Conservation (phyloP, 2,888 invertebrate genomes). For the Andrena minutula region DNA sequence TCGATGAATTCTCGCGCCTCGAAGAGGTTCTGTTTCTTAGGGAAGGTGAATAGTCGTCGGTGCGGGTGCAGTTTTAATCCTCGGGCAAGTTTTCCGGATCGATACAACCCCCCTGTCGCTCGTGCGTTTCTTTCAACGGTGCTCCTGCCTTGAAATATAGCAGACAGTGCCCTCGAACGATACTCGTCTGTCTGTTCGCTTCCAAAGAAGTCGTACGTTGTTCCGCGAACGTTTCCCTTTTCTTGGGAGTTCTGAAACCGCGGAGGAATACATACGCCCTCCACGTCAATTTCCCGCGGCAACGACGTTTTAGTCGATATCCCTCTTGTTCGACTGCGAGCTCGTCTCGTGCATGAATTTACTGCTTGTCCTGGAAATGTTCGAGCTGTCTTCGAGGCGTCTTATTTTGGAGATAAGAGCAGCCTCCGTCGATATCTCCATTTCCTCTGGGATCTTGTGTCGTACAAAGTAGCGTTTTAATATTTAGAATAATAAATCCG, state of each 20-base stretch:
- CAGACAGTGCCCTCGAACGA: not conserved
- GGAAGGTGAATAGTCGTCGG: conserved; percentile 40
- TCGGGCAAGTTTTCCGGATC: conserved; percentile 39
- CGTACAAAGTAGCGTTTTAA: too few relatives aligned
- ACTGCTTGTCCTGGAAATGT: not conserved
- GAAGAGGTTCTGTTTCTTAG: not conserved
- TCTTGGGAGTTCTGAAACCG: too few relatives aligned
- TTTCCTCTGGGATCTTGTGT: too few relatives aligned
- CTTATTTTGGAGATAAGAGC: not conserved
- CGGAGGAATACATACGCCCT: not conserved
- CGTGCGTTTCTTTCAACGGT: conserved; percentile 12
- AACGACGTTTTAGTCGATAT: conserved; percentile 12
- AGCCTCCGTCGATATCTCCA: too few relatives aligned
- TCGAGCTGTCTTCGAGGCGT: not conserved
- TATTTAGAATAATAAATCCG: too few relatives aligned
- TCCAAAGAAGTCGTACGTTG: not conserved
- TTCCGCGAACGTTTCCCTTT: not conserved
- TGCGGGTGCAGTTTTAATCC: conserved; percentile 62
- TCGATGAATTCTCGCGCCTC: not conserved
- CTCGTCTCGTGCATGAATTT: not conserved
- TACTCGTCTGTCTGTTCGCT: not conserved
- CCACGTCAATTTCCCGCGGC: not conserved
- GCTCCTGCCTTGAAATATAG: not conserved
- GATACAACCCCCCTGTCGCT: conserved; percentile 33
- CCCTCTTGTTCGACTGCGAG: not conserved